Conservation (phyloP, 2,797 vertebrate genomes). For the Sorex maritimensis region DNA sequence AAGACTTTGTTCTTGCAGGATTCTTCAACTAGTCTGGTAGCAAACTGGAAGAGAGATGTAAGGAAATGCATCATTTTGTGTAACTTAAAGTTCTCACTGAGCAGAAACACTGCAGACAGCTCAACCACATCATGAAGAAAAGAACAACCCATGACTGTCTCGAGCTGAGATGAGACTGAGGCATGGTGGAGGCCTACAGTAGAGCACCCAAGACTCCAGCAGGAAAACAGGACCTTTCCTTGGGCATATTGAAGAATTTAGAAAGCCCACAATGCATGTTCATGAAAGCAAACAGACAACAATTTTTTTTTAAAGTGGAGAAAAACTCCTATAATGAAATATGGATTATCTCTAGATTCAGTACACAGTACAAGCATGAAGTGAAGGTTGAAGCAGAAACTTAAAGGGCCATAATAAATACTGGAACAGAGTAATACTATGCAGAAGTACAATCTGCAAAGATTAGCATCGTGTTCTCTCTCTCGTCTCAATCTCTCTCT, state of each 20-base stretch:
- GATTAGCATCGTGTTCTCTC: no score
- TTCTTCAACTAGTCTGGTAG: neutral
- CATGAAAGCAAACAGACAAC: no score
- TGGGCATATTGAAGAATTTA: no score
- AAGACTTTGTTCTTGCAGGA: neutral
- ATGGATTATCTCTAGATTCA: no score
- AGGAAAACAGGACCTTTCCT: no score
- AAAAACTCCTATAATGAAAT: no score
- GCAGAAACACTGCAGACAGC: neutral
- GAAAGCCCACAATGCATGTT: no score
- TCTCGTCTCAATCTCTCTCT: no score
- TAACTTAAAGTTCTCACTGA: neutral
- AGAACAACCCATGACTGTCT: neutral
- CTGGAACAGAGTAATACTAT: neutral
- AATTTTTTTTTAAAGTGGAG: no score
- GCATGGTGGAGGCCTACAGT: no score
- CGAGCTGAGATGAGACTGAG: neutral
- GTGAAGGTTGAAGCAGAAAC: neutral
- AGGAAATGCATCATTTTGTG: neutral
- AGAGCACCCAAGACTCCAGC: no score
- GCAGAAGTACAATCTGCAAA: neutral
- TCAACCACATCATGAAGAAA: neutral
- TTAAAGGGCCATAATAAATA: neutral
- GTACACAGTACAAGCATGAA: neutral
- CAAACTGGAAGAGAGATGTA: neutral